Evolutionary conservation across 1,140 invertebrate species (phyloP).

Genomic region (Drosophila sucinea): DNA sequence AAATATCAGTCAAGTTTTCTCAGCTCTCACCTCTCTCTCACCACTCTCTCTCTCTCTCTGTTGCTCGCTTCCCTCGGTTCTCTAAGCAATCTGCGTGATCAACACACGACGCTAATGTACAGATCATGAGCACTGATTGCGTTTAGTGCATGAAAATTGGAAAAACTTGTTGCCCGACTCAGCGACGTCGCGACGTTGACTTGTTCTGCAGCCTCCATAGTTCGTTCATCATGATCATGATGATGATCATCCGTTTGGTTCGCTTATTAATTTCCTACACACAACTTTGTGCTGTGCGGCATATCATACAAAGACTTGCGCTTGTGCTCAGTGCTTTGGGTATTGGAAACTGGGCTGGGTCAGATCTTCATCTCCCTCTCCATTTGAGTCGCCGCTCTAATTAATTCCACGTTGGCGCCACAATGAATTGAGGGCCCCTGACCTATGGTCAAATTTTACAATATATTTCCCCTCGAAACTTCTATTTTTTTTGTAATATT

Average conservation of each 20-base stretch:
- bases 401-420: constrained; percentile 62
- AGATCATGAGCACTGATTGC: constrained; percentile 80
- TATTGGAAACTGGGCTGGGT: constrained; percentile 33
- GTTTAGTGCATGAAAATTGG: constrained; percentile 78
- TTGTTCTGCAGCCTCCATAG: constrained; percentile 55
- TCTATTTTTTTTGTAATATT: constrained; percentile 14
- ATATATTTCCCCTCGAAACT: neutral
- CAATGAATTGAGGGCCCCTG: constrained; percentile 43
- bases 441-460: constrained; percentile 34
- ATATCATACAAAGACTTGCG: constrained; percentile 70
- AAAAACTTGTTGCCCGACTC: constrained; percentile 59
- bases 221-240: constrained; percentile 45
- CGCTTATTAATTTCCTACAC: constrained; percentile 72
- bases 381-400: constrained; percentile 53
- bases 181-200: constrained; percentile 34
- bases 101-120: constrained; percentile 80
- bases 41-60: constrained; percentile 10
- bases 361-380: constrained; percentile 26
- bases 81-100: constrained; percentile 73
- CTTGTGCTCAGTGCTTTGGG: constrained; percentile 54
- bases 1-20: constrained; percentile 62
- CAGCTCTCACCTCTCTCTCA: constrained; percentile 9
- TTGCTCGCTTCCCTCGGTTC: no score
- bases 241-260: constrained; percentile 33
- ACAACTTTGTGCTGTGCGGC: constrained; percentile 63